phyloP scores from a whole-genome alignment of 2,797 vertebrate species.

The Enteromius unitaeniatus region DNA sequence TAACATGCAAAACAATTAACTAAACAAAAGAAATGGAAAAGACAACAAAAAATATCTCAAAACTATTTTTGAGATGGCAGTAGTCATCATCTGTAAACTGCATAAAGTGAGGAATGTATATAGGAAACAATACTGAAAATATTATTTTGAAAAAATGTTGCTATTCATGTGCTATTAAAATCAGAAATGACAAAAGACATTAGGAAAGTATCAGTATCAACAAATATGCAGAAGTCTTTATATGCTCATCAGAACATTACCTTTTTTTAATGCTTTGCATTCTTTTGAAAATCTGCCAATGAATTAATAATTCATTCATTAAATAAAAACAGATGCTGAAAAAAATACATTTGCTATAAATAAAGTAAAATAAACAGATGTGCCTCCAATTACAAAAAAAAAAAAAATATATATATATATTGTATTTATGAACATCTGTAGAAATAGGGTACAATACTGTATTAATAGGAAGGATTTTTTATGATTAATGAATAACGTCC shows the following conservation, averaged over 20 bases:
- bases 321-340: no score
- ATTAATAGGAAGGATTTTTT: background rate
- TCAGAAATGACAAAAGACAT: background rate
- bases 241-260: no score
- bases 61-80: background rate
- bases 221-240: no score
- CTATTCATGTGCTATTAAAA: background rate
- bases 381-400: background rate
- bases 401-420: no score
- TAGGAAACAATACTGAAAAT: no score
- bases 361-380: no score
- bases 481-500: background rate
- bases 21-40: background rate
- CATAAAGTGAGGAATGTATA: background rate
- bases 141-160: no score
- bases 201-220: background rate
- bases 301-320: no score
- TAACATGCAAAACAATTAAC: background rate
- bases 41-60: background rate
- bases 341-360: no score
- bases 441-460: background rate
- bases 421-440: background rate
- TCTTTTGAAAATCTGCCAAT: no score
- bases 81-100: background rate
- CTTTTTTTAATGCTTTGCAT: no score